A percentile compares a stretch with the other conserved stretches of the same genome.
phyloP scores from a whole-genome alignment of 2,888 invertebrate genomes.

The Micoletzkya japonica region DNA sequence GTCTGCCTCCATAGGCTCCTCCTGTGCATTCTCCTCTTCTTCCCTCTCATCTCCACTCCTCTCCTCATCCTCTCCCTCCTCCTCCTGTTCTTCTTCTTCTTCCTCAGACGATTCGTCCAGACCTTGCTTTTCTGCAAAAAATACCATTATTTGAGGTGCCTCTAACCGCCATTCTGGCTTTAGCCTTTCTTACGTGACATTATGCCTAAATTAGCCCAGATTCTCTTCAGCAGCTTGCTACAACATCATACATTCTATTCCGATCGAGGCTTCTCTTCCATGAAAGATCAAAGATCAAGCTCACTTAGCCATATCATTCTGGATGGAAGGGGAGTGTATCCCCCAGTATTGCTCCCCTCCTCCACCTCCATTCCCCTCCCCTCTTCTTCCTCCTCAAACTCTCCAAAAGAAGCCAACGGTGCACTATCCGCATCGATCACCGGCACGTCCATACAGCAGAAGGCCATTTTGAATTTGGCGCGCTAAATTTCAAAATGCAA shows the following conservation, averaged over 20 bases:
- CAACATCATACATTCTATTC: not conserved
- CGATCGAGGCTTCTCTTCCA: no score
- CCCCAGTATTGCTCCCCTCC: not conserved
- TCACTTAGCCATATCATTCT: constrained; percentile 10
- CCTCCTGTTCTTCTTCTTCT: constrained; percentile 14
- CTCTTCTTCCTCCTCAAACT: constrained; percentile 14
- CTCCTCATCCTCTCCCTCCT: not conserved
- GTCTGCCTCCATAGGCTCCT: no score
- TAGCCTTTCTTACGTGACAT: no score
- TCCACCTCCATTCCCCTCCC: not conserved
- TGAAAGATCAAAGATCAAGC: no score
- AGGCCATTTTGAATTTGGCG: no score
- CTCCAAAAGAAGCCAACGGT: constrained; percentile 21
- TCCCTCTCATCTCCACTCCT: not conserved
- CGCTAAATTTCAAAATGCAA: no score
- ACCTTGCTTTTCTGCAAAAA: constrained; percentile 16
- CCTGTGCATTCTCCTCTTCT: constrained; percentile 6
- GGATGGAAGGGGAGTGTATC: constrained; percentile 20
- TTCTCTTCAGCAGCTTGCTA: no score
- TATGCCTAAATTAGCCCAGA: no score
- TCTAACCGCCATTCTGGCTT: not conserved
- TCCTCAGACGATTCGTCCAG: constrained; percentile 21
- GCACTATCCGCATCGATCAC: constrained; percentile 12
- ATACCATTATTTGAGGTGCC: not conserved
- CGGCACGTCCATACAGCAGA: constrained; percentile 17